Evolutionary conservation across 2,888 invertebrate genomes (phyloP).

Genomic region (Conomelus anceps): DNA sequence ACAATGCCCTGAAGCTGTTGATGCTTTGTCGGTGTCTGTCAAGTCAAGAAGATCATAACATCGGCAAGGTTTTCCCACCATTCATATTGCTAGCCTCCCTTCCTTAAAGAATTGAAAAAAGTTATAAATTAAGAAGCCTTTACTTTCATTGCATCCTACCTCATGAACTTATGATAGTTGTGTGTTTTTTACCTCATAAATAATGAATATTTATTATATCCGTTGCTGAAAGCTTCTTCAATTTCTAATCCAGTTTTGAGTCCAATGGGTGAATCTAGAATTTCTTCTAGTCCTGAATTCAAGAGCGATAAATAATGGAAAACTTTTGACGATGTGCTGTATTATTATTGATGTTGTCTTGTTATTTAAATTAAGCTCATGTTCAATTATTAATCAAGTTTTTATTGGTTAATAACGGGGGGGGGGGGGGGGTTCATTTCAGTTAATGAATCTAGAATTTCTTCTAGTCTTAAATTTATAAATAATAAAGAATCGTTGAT

Average conservation of each 20-base stretch:
- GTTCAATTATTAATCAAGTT: too few species aligned
- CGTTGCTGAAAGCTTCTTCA: not conserved
- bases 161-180: not conserved
- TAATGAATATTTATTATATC: not conserved
- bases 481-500: too few species aligned
- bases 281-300: not conserved
- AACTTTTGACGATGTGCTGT: too few species aligned
- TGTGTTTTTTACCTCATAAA: not conserved
- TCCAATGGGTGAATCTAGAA: not conserved
- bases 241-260: not conserved
- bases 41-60: not conserved
- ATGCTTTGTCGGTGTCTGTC: not conserved
- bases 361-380: too few species aligned
- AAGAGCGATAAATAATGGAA: too few species aligned
- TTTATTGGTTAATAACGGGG: too few species aligned
- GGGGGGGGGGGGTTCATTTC: too few species aligned
- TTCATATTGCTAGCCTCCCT: not conserved
- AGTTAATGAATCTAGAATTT: not conserved
- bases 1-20: not conserved
- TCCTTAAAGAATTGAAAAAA: not conserved
- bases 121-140: not conserved
- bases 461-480: not conserved
- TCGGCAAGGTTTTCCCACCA: not conserved
- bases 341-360: too few species aligned
- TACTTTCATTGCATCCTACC: not conserved